Evolutionary conservation across 2,797 vertebrate species (phyloP).

Genomic region (Enteromius argenteus): DNA sequence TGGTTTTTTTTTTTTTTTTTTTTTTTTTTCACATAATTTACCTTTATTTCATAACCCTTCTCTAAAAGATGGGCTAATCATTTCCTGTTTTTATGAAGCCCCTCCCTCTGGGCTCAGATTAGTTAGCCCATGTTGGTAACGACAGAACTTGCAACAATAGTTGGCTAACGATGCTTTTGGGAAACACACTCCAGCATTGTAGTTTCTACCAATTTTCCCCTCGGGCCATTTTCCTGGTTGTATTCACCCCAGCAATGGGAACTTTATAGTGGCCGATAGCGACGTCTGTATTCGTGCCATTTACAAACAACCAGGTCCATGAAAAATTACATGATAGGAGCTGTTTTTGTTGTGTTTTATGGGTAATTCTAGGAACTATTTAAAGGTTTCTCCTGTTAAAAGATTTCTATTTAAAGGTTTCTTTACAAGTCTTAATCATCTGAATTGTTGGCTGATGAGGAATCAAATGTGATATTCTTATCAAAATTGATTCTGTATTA

Average conservation of each 20-base stretch:
- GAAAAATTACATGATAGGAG: background rate
- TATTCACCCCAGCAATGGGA: background rate
- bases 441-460: background rate
- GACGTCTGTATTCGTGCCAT: background rate
- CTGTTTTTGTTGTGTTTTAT: background rate
- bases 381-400: background rate
- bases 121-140: too few relatives aligned
- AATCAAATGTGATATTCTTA: background rate
- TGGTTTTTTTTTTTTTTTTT: too few relatives aligned
- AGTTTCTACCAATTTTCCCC: too few relatives aligned
- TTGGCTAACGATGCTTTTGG: background rate
- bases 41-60: too few relatives aligned
- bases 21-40: too few relatives aligned
- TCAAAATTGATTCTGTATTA: background rate
- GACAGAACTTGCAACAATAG: too few relatives aligned
- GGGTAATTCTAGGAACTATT: background rate
- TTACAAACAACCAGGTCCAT: background rate
- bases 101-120: too few relatives aligned
- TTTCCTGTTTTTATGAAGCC: too few relatives aligned
- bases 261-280: background rate
- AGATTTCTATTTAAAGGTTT: background rate
- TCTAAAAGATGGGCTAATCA: too few relatives aligned
- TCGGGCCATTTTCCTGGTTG: background rate
- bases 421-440: slow-evolving; percentile 4
- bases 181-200: too few relatives aligned